phyloP scores from a whole-genome alignment of 2,113 vertebrate genomes.

The Dryoscopus gambensis region DNA sequence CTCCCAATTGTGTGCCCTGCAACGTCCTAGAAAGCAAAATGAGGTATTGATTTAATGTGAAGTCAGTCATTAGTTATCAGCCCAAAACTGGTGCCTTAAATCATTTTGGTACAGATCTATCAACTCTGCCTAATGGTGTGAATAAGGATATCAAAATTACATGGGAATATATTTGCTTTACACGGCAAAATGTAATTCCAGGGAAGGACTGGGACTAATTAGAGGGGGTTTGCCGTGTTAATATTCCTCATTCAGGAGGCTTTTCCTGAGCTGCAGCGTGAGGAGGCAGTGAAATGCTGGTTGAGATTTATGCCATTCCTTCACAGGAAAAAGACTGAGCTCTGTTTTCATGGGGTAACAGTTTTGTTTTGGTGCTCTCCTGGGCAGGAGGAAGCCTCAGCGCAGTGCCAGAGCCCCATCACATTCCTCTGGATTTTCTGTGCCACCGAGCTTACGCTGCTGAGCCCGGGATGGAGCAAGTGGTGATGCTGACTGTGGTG shows the following conservation, averaged over 20 bases:
- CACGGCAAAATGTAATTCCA: not conserved
- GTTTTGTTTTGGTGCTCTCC: not conserved
- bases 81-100: not conserved
- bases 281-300: not conserved
- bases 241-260: not conserved
- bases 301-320: not conserved
- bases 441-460: not conserved
- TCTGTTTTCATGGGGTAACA: not conserved
- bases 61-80: not conserved
- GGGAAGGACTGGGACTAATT: not conserved
- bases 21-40: not conserved
- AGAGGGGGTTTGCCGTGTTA: not conserved
- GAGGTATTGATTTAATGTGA: not conserved
- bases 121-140: not conserved
- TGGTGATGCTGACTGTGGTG: slow-evolving; percentile 66
- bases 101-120: not conserved
- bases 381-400: slow-evolving; percentile 66
- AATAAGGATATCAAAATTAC: not conserved
- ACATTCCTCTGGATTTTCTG: slow-evolving; percentile 53
- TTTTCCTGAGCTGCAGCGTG: not conserved
- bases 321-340: not conserved
- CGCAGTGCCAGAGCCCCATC: slow-evolving; percentile 40
- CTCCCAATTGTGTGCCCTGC: not conserved
- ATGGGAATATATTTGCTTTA: not conserved
- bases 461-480: slow-evolving; percentile 64